Conservation (phyloP, 2,797 vertebrate genomes). For the Rhinophrynus dorsalis region DNA sequence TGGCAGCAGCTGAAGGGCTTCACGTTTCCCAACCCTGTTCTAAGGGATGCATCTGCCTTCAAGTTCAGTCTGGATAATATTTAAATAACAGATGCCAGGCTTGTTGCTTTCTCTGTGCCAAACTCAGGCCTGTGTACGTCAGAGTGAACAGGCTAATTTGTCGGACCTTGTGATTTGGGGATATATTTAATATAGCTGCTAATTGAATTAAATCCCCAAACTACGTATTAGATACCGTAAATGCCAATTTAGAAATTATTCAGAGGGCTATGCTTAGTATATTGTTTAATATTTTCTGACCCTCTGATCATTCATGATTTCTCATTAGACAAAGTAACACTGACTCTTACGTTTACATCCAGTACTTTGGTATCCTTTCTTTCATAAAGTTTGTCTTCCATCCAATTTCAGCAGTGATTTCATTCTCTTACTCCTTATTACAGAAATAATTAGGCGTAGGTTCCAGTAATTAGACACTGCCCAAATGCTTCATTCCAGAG, state of each 20-base stretch:
- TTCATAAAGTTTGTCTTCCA: background rate
- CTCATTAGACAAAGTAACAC: constrained; percentile 4
- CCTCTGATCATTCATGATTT: constrained; percentile 2
- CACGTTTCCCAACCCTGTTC: no score
- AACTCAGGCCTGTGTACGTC: constrained; percentile 21
- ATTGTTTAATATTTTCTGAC: constrained; percentile 9
- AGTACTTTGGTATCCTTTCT: background rate
- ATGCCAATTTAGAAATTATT: constrained; percentile 24
- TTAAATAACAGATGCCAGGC: constrained; percentile 36
- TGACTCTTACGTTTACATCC: background rate
- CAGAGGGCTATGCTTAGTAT: constrained; percentile 21
- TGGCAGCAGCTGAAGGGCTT: no score
- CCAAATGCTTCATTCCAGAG: no score
- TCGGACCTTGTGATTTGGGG: constrained; percentile 41
- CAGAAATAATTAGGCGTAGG: background rate
- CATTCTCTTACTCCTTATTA: background rate
- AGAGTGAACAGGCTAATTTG: constrained; percentile 36
- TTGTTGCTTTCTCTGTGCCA: constrained; percentile 13
- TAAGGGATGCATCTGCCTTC: no score
- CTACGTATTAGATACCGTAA: constrained; percentile 36
- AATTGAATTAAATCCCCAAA: constrained; percentile 41
- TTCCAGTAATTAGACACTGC: background rate
- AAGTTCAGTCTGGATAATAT: constrained; percentile 25
- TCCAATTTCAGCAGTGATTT: background rate
- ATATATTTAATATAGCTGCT: constrained; percentile 46